Evolutionary conservation across 2,888 invertebrate species (phyloP), one percentile per base, ranked within the genome.

Genomic region (Gymnocheta viridis): DNA sequence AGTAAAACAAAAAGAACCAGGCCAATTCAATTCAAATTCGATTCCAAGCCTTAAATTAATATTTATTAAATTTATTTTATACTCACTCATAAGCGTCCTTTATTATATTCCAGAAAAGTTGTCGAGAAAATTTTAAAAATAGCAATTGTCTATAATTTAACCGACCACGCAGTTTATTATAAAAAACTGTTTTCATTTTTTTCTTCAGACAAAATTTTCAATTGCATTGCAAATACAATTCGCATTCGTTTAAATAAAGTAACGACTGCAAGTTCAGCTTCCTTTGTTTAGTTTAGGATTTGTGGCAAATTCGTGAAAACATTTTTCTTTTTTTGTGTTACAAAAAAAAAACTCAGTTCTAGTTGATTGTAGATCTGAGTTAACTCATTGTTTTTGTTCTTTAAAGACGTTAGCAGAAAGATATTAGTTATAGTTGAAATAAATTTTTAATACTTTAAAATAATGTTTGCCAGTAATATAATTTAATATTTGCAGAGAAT

Each of bases 11-110:
- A 54, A 22, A 29, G 41, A 64, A 66, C 51, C 82, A 41, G 60
- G 76, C 76, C 80, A 84, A 76, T 83, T 49, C 82, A 82, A 82
- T 82, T 80, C 80, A 84, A 77, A 81, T 84, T 72, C 67, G 51
- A 72, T 69, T 84, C 70, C 77, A 77, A 81, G 60, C 72, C 72
- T 54, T 72, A 84, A 72, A 78, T 83, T 83, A 74, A 44, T 79
- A n/a, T 29, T 9, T 29, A 58, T 49, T 41, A 62, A 78, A 67
- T 62, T 73, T 79, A 54, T 76, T 82, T 70, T 74, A 27, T 62
- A 2, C 12, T 12, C 35, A 12, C 12, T 12, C 35, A 22, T 12
- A n/a, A 10, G 1, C n/a, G 41, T 3, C 3, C 5, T 29, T 64
- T 24, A 58, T 19, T 12, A n/a, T 67, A 4, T 44, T 64, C 5